These are phyloP conservation scores for Galerucella calmariensis DNA, from an alignment of 2,888 invertebrate species.

Conservation along the genomic window DNA sequence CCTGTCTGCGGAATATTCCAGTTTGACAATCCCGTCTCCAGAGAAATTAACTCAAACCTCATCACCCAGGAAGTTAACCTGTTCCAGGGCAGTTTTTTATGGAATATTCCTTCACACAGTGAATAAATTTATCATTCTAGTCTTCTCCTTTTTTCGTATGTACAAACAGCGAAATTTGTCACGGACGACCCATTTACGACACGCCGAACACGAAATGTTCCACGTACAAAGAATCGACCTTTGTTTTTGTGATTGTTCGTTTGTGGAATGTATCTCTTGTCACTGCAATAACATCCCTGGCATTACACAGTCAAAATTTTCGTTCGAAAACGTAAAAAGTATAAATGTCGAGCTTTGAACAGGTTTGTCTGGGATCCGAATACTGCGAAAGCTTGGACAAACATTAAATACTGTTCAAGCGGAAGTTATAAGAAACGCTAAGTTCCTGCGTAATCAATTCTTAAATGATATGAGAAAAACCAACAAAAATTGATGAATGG, in stretches of 20 bases:
- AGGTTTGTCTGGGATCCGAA: too few relatives aligned
- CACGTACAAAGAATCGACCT: constrained; percentile 47
- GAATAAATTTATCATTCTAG: constrained; percentile 7
- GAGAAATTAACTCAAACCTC: constrained; percentile 4
- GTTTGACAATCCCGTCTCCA: background rate
- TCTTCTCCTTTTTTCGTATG: constrained; percentile 37
- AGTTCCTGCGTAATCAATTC: too few relatives aligned
- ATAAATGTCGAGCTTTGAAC: too few relatives aligned
- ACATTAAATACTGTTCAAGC: too few relatives aligned
- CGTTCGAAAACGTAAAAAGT: too few relatives aligned
- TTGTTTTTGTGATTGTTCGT: constrained; percentile 38
- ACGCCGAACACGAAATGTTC: constrained; percentile 42
- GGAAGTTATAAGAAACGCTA: too few relatives aligned
- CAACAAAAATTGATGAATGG: too few relatives aligned
- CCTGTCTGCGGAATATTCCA: background rate
- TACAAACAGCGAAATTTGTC: constrained; percentile 54
- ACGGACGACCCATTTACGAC: constrained; percentile 54
- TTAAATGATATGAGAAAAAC: too few relatives aligned
- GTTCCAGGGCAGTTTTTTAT: constrained; percentile 12
- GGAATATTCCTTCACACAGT: constrained; percentile 14
- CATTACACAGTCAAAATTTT: background rate
- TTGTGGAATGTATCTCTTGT: constrained; percentile 29
- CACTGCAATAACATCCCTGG: constrained; percentile 4
- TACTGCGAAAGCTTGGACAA: too few relatives aligned
- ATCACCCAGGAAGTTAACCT: constrained; percentile 1